Conservation (phyloP, 2,797 vertebrate species). For the Miichthys miiuy region DNA sequence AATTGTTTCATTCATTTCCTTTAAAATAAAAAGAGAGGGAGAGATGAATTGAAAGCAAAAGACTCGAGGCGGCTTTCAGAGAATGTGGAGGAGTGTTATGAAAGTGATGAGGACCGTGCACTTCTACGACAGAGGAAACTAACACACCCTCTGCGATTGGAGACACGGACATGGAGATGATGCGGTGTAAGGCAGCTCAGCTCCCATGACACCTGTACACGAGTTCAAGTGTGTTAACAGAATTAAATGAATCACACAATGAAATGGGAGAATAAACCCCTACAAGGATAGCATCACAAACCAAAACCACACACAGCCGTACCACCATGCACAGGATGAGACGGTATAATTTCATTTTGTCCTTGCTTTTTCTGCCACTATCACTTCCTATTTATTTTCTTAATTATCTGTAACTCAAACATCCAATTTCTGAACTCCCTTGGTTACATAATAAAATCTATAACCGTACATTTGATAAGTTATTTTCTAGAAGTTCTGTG, state of each 20-base stretch:
- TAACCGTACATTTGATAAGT: neutral
- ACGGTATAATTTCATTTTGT: neutral
- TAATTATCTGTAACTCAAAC: neutral
- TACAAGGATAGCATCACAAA: conserved; percentile 22
- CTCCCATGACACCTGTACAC: conserved; percentile 21
- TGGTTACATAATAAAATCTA: neutral
- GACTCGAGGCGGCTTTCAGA: conserved; percentile 19
- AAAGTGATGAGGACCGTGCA: conserved; percentile 38
- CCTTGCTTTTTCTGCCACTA: neutral
- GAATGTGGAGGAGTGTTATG: conserved; percentile 31
- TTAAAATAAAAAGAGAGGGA: conserved; percentile 1
- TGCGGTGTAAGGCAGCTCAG: neutral
- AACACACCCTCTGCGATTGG: conserved; percentile 13
- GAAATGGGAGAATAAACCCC: conserved; percentile 30
- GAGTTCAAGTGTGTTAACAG: conserved; percentile 18
- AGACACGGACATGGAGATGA: conserved; percentile 22
- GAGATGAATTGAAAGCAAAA: conserved; percentile 26
- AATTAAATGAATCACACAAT: conserved; percentile 45
- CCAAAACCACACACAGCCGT: neutral
- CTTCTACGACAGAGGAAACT: conserved; percentile 11
- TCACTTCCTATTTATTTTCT: neutral
- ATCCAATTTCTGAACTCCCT: conserved; percentile 12
- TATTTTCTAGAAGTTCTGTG: neutral
- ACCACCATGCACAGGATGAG: neutral
- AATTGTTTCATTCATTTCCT: conserved; percentile 21